Conservation (phyloP, 1,140 invertebrate species). For the Drosophila miranda region DNA sequence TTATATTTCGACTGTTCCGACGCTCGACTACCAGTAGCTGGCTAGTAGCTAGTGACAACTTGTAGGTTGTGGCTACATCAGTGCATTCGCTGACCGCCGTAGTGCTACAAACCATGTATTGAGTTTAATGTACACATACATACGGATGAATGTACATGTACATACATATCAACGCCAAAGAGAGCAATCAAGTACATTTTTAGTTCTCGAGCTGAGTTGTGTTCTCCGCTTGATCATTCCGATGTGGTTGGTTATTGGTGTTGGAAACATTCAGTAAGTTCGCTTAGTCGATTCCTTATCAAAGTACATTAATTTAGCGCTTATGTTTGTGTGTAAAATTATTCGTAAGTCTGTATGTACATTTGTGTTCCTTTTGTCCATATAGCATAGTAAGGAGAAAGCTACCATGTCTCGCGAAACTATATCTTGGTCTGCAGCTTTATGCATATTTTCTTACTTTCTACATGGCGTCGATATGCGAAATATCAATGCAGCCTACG, state of each 20-base stretch:
- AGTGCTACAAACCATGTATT: background rate
- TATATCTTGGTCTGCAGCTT: constrained; percentile 31
- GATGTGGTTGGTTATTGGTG: background rate
- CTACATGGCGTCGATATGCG: constrained; percentile 36
- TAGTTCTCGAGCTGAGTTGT: no score
- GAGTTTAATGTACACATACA: constrained; percentile 1
- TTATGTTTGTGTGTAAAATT: no score
- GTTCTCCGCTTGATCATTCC: background rate
- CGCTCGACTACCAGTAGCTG: no score
- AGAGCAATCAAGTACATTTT: background rate
- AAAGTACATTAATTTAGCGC: no score
- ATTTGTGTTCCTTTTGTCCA: no score
- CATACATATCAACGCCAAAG: background rate
- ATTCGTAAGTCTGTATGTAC: no score
- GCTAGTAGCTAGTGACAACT: no score
- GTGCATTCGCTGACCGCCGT: background rate
- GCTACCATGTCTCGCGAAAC: constrained; percentile 28
- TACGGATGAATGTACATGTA: background rate
- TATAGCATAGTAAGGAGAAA: background rate
- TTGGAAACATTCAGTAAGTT: no score
- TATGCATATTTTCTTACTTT: constrained; percentile 15
- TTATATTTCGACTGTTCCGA: no score
- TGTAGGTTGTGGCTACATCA: no score
- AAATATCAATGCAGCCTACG: constrained; percentile 27
- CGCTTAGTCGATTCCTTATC: no score